Conservation (phyloP, 1,140 invertebrate species). For the Aphis craccivora region DNA sequence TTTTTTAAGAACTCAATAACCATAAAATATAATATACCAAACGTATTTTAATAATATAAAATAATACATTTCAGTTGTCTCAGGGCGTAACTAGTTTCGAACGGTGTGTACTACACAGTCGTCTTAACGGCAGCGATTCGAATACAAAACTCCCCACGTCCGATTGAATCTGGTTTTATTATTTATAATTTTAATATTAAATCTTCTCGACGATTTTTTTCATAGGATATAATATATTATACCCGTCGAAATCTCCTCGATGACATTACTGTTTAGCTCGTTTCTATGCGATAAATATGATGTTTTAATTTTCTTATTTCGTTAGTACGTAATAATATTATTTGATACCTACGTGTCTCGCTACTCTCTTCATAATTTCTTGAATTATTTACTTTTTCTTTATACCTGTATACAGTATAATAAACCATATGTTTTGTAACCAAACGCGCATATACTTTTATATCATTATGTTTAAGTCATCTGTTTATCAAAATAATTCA, state of each 20-base stretch:
- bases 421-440: neutral
- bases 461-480: too few species aligned
- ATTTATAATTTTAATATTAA: conserved; percentile 9
- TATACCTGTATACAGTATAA: neutral
- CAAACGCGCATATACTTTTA: neutral
- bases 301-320: neutral
- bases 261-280: neutral
- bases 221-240: too few species aligned
- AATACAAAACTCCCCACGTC: neutral
- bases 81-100: neutral
- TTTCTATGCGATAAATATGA: neutral
- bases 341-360: neutral
- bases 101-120: neutral
- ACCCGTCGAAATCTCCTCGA: neutral
- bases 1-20: conserved; percentile 13
- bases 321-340: neutral
- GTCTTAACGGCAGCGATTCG: neutral
- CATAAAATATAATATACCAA: conserved; percentile 3
- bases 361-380: neutral
- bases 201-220: neutral
- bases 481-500: neutral
- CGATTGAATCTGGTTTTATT: neutral
- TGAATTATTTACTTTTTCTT: neutral
- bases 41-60: neutral
- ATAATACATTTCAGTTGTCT: neutral